phyloP scores from a whole-genome alignment of 1,140 invertebrate species.

The Tetranychus cinnabarinus region DNA sequence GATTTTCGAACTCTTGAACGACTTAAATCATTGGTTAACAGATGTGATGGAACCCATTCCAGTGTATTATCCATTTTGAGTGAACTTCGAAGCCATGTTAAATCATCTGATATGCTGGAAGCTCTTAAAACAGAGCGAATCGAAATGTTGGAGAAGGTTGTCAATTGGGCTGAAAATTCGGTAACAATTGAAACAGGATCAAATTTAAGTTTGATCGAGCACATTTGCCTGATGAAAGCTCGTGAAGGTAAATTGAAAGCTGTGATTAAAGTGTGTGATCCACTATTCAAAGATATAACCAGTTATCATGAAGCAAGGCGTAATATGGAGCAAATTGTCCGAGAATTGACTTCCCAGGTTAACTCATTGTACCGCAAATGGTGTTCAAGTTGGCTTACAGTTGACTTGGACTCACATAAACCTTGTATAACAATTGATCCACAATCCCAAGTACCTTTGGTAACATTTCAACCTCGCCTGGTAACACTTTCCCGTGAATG shows the following conservation, averaged over 20 bases:
- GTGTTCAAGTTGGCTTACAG: not conserved
- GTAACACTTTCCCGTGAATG: not conserved
- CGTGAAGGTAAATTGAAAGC: slow-evolving; percentile 2
- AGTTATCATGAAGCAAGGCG: not conserved
- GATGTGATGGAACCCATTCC: not conserved
- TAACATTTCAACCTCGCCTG: slow-evolving; percentile 4
- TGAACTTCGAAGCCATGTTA: not conserved
- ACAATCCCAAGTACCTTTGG: slow-evolving; percentile 3
- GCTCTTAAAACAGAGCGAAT: not conserved
- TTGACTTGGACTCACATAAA: not conserved
- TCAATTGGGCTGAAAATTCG: not conserved
- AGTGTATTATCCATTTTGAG: not conserved
- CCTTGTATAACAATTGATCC: slow-evolving; percentile 6
- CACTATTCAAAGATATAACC: not conserved
- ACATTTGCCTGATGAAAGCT: not conserved
- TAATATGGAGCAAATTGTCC: not conserved
- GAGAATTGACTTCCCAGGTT: slow-evolving; percentile 1
- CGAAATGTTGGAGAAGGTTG: not conserved
- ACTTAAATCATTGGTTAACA: not conserved
- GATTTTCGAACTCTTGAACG: not conserved
- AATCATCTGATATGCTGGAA: not conserved
- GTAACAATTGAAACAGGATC: not conserved
- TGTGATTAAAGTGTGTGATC: slow-evolving; percentile 4
- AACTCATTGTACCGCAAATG: not conserved
- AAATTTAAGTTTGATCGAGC: not conserved